These are phyloP conservation scores for Cepaea nemoralis DNA, from an alignment of 1,140 invertebrate genomes.

Conservation along the genomic window DNA sequence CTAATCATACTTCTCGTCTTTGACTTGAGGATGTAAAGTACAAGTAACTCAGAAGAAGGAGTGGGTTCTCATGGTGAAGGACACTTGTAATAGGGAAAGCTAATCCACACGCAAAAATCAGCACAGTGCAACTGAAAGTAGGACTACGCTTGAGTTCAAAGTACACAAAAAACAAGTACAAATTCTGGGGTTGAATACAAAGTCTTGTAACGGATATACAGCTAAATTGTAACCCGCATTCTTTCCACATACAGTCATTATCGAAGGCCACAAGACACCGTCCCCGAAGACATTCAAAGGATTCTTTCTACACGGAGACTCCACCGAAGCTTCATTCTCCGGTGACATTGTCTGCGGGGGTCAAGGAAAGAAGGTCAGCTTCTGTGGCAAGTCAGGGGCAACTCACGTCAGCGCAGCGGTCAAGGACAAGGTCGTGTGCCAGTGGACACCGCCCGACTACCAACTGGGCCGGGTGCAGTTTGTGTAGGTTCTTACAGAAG, in stretches of 20 bases:
- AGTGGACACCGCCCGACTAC: conserved; percentile 35
- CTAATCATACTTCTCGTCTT: no score
- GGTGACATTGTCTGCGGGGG: conserved; percentile 18
- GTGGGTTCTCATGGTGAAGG: no score
- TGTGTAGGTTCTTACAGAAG: conserved; percentile 29
- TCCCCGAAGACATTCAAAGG: conserved; percentile 15
- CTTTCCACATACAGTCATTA: background rate
- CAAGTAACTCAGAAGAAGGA: no score
- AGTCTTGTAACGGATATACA: no score
- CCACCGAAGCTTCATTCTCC: conserved; percentile 16
- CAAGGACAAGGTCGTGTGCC: conserved; percentile 29
- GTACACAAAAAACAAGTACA: no score
- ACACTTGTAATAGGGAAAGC: no score
- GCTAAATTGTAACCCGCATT: no score
- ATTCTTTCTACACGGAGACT: conserved; percentile 34
- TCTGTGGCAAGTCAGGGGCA: conserved; percentile 14
- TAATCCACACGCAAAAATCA: no score
- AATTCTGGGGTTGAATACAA: no score
- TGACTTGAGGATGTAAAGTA: no score
- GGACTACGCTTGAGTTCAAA: no score
- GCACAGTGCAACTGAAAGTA: no score
- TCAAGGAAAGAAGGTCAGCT: conserved; percentile 18
- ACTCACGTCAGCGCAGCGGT: background rate
- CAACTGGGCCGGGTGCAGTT: conserved; percentile 29
- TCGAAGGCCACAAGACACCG: background rate